These are phyloP conservation scores for Saimiri boliviensis DNA, from an alignment of 2,113 vertebrate genomes.

Conservation along the genomic window DNA sequence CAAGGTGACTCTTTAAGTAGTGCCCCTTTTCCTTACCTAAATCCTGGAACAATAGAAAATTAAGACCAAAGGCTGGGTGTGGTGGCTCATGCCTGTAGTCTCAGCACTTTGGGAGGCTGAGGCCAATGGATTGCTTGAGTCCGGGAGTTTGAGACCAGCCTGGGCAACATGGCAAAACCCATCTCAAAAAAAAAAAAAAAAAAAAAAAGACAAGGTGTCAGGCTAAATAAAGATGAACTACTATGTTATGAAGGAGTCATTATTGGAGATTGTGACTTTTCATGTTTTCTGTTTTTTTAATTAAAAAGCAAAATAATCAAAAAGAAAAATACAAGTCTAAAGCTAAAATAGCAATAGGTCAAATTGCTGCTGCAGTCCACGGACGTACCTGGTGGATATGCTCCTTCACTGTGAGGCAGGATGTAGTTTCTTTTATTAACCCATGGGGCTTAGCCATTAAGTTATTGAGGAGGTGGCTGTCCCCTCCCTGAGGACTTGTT, in stretches of 20 bases:
- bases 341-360: too few relatives aligned
- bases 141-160: background rate
- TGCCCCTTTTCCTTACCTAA: background rate
- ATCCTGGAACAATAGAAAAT: background rate
- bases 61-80: background rate
- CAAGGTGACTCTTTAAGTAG: background rate
- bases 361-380: too few relatives aligned
- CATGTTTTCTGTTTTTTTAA: too few relatives aligned
- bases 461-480: background rate
- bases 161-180: background rate
- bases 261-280: background rate
- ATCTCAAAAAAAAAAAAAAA: background rate
- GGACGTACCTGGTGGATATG: too few relatives aligned
- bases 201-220: background rate
- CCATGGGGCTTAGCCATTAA: background rate
- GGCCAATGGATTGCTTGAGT: background rate
- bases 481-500: background rate
- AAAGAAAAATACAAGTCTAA: too few relatives aligned
- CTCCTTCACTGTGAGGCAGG: too few relatives aligned
- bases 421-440: background rate
- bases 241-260: background rate
- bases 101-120: background rate
- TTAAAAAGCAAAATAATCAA: too few relatives aligned
- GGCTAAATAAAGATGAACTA: background rate
- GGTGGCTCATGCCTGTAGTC: background rate